A percentile compares a stretch with the other conserved stretches of the same genome.
Conservation (phyloP, 2,888 invertebrate species). For the Amiota communis region DNA sequence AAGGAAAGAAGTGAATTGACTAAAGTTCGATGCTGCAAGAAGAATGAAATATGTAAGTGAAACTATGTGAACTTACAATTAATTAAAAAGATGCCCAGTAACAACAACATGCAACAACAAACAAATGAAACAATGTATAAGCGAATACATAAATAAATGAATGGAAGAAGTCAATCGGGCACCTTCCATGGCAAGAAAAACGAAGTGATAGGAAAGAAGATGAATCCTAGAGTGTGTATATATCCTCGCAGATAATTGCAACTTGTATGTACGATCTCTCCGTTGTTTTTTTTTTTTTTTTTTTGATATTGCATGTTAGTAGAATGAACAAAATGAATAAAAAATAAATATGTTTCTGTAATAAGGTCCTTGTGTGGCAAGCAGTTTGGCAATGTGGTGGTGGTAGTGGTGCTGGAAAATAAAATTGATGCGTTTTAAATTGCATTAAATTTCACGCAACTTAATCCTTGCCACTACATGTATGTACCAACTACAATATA, state of each 20-base stretch:
- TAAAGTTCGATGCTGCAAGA: neutral
- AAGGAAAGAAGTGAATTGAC: neutral
- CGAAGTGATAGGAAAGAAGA: too few relatives aligned
- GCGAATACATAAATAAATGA: slow-evolving; percentile 23
- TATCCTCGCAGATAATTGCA: too few relatives aligned
- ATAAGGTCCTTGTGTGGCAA: neutral
- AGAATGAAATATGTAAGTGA: neutral
- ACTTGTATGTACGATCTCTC: too few relatives aligned
- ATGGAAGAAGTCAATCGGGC: neutral
- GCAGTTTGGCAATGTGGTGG: slow-evolving; percentile 14
- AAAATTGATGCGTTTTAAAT: slow-evolving; percentile 55
- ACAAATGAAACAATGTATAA: neutral
- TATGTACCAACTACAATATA: too few relatives aligned
- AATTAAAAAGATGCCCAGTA: slow-evolving; percentile 52
- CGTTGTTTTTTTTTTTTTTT: too few relatives aligned
- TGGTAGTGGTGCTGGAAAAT: slow-evolving; percentile 31
- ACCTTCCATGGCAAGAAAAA: too few relatives aligned
- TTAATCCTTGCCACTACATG: slow-evolving; percentile 44
- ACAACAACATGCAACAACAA: neutral
- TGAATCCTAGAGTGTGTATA: too few relatives aligned
- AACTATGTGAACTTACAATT: slow-evolving; percentile 49
- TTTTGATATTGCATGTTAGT: too few relatives aligned
- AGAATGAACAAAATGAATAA: too few relatives aligned
- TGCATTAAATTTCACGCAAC: slow-evolving; percentile 50
- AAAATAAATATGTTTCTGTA: too few relatives aligned